Base-by-base conservation (phyloP, 2,888 invertebrate genomes). In the Nowickia ferox region DNA sequence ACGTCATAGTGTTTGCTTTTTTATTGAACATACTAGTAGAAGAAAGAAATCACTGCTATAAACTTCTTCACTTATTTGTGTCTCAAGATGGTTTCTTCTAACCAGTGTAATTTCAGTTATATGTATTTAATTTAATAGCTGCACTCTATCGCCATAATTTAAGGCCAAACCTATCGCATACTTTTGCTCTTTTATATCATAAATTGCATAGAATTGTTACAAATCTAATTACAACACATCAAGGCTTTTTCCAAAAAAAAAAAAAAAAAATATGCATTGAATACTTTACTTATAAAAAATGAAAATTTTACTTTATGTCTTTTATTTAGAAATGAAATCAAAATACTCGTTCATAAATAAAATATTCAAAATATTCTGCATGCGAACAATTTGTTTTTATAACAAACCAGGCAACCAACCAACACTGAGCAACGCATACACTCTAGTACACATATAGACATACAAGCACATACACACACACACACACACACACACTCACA, bases 161-260 rank as follows among this genome's bases (percentile, higher is more conserved):
- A n/a, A 30, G 59, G 44, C 38, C 6, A 63, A 63, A 63, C 4
- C 11, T 40, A 22, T 38, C 40, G 63, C 59, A 78, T 30, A 78
- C 42, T 69, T 78, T 78, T 69, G 69, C 71, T 63, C 63, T 68
- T 75, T 81, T 68, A 59, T 59, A 59, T 59, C 40, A 59, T n/a
- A 74, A 44, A 51, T 59, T 55, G 2, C 17, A 68, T 61, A 61
- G 44, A 61, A 75, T 53, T 53, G 17, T 53, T 80, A 80, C 59
- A 71, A 84, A 84, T 76, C 81, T 81, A 84, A 84, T 84, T 84
- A 84, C 76, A 30, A 74, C 53, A 75, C 51, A 71, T 81, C 80
- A 77, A 84, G 69, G 80, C 44, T 81, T 65, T 61, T 51, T 40
- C 0, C 3, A 48, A 19, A 57, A 22, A 38, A 61, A 68, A 82